phyloP scores from a whole-genome alignment of 2,888 invertebrate species.

The Agriopis marginaria region DNA sequence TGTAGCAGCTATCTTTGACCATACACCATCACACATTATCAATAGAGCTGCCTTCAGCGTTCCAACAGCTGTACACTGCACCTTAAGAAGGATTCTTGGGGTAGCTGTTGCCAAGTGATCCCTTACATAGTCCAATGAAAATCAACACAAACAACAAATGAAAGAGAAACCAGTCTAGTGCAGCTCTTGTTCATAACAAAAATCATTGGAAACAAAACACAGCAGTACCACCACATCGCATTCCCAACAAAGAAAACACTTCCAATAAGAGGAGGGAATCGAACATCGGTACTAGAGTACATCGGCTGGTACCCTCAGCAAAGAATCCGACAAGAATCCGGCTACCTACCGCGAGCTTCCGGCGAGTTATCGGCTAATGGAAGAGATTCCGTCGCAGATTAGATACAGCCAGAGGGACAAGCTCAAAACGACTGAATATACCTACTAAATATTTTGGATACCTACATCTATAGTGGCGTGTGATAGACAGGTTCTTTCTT shows the following conservation, averaged over 20 bases:
- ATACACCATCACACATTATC: too few species aligned
- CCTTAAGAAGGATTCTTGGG: too few species aligned
- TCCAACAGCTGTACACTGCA: too few species aligned
- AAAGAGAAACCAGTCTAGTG: too few species aligned
- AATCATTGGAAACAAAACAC: not conserved
- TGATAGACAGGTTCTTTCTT: not conserved
- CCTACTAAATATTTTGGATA: too few species aligned
- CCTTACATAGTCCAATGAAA: too few species aligned
- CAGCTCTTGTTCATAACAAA: not conserved
- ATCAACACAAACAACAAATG: too few species aligned
- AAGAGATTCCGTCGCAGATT: conserved; percentile 64
- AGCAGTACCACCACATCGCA: not conserved
- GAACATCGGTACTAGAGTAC: conserved; percentile 33
- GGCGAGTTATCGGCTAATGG: conserved; percentile 71
- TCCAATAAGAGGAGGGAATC: conserved; percentile 16
- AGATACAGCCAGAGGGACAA: not conserved
- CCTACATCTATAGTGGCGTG: not conserved
- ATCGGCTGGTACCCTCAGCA: conserved; percentile 47
- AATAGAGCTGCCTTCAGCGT: too few species aligned
- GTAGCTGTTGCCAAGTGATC: too few species aligned
- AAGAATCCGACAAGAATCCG: conserved; percentile 64
- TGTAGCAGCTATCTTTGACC: too few species aligned
- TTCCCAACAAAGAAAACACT: conserved; percentile 11
- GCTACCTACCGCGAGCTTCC: conserved; percentile 56
- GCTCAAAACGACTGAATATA: not conserved